These are phyloP conservation scores for Leuctra nigra DNA, from an alignment of 2,888 invertebrate species.

Conservation along the genomic window DNA sequence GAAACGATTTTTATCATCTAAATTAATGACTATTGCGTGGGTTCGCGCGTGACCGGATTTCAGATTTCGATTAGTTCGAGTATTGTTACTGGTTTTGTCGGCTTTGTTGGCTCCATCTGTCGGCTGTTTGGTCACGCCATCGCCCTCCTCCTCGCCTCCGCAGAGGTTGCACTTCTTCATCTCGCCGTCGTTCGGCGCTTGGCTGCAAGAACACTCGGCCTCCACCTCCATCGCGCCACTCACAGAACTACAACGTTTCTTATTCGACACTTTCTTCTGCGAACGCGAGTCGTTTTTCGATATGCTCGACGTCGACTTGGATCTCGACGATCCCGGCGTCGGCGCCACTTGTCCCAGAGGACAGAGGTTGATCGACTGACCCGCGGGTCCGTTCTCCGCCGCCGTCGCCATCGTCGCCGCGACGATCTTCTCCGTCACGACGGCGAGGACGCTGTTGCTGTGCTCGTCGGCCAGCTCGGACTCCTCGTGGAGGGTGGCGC, in stretches of 20 bases:
- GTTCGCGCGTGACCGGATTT: constrained; percentile 61
- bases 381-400: constrained; percentile 44
- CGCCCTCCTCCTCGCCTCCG: not conserved
- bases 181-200: constrained; percentile 28
- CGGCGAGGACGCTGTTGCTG: constrained; percentile 47
- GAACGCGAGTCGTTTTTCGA: constrained; percentile 2
- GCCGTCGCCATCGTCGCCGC: constrained; percentile 46
- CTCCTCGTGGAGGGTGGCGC: constrained; percentile 16
- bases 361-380: constrained; percentile 36
- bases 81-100: constrained; percentile 36
- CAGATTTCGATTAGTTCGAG: constrained; percentile 11
- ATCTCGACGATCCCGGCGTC: not conserved
- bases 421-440: constrained; percentile 48
- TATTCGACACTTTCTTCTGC: constrained; percentile 5
- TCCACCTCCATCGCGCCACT: not conserved
- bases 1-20: constrained; percentile 73
- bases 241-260: constrained; percentile 1
- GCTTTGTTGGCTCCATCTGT: constrained; percentile 13
- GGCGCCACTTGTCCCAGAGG: too few relatives aligned
- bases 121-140: not conserved
- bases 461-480: constrained; percentile 19
- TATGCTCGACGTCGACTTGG: not conserved
- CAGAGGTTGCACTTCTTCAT: constrained; percentile 4
- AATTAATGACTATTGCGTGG: constrained; percentile 70
- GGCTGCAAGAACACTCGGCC: constrained; percentile 22